A percentile compares a stretch with the other conserved stretches of the same genome.
These are phyloP conservation scores for Mobula birostris DNA, from an alignment of 2,113 vertebrate genomes.

Conservation along the genomic window DNA sequence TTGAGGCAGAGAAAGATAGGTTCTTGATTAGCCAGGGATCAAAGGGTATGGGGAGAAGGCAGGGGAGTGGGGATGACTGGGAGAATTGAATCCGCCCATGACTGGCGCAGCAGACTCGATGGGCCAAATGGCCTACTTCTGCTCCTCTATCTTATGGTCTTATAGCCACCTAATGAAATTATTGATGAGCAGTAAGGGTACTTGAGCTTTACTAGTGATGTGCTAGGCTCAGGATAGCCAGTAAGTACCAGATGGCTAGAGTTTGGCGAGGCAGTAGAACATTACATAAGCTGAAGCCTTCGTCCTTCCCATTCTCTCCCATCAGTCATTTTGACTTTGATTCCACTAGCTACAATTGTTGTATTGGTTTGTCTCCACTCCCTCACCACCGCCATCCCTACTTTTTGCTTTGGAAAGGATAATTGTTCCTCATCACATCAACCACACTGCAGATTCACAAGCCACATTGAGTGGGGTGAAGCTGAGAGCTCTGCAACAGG, in stretches of 20 bases:
- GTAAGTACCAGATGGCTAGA: not conserved
- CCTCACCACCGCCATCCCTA: not conserved
- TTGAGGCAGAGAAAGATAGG: no score
- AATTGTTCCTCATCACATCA: not conserved
- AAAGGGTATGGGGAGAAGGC: no score
- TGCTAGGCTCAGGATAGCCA: not conserved
- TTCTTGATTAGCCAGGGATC: no score
- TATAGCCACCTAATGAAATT: not conserved
- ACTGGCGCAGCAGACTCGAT: no score
- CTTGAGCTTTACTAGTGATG: not conserved
- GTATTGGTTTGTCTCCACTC: not conserved
- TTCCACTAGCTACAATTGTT: not conserved
- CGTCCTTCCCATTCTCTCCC: not conserved
- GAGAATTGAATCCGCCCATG: no score
- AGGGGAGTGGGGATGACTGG: no score
- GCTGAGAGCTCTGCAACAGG: not conserved
- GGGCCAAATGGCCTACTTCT: no score
- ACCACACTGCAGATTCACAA: not conserved
- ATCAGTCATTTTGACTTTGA: not conserved
- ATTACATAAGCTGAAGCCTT: not conserved
- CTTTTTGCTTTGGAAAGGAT: not conserved
- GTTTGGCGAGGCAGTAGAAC: not conserved
- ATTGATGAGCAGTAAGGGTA: not conserved
- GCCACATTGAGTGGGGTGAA: not conserved
- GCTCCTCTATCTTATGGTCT: no score